These are phyloP conservation scores for Heliconius ethilla DNA, from an alignment of 2,888 invertebrate genomes.

Conservation along the genomic window DNA sequence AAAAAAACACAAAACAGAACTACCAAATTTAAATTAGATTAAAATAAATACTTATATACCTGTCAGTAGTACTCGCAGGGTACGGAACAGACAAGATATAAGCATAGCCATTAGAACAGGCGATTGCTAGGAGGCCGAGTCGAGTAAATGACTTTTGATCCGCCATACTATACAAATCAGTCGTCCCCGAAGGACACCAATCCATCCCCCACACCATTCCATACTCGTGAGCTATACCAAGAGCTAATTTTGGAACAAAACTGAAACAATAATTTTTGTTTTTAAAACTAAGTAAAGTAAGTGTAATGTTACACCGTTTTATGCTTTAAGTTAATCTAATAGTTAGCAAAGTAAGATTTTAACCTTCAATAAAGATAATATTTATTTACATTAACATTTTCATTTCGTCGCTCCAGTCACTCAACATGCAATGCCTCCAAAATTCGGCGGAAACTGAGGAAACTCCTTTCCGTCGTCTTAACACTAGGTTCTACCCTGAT, in stretches of 20 bases:
- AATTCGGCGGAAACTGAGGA: too few species aligned
- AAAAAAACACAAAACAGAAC: not conserved
- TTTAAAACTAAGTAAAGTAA: not conserved
- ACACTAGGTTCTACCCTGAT: too few species aligned
- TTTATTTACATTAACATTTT: too few species aligned
- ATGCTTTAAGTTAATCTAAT: too few species aligned
- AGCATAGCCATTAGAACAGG: conserved; percentile 85
- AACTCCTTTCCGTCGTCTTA: too few species aligned
- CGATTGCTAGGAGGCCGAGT: conserved; percentile 86
- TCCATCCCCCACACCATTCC: conserved; percentile 86
- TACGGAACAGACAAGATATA: conserved; percentile 84
- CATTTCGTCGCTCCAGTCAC: too few species aligned
- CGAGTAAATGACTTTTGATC: conserved; percentile 56
- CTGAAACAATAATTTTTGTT: conserved; percentile 49
- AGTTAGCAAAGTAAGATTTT: too few species aligned
- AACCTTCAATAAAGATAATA: too few species aligned
- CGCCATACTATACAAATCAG: conserved; percentile 58
- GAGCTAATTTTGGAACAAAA: conserved; percentile 65
- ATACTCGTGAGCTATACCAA: conserved; percentile 83
- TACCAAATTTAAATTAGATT: not conserved
- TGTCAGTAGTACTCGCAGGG: conserved; percentile 57
- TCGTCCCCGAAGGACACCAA: conserved; percentile 90
- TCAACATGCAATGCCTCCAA: too few species aligned
- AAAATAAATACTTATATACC: conserved; percentile 49
- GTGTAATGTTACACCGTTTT: too few species aligned